Evolutionary conservation across 2,888 invertebrate species (phyloP).

Genomic region (Cyrtodaria siliqua): DNA sequence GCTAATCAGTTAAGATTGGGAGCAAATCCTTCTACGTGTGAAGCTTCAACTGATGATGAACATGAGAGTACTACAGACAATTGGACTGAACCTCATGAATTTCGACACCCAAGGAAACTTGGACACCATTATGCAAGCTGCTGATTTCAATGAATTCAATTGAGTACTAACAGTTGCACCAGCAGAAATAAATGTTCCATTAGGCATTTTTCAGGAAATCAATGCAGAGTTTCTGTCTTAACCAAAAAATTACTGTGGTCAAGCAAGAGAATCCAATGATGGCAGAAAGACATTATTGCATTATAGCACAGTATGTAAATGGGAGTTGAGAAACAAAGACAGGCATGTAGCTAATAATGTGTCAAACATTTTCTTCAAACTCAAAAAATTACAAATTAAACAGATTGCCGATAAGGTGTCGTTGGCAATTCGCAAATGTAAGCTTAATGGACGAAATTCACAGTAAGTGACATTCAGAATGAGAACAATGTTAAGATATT

Average conservation of each 20-base stretch:
- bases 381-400: slow-evolving; percentile 41
- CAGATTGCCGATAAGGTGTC: slow-evolving; percentile 39
- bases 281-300: not conserved
- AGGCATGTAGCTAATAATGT: slow-evolving; percentile 39
- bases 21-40: too few species aligned
- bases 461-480: slow-evolving; percentile 31
- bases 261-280: slow-evolving; percentile 11
- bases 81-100: too few species aligned
- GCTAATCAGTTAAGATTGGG: too few species aligned
- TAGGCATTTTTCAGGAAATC: slow-evolving; percentile 30
- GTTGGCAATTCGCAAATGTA: slow-evolving; percentile 35
- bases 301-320: slow-evolving; percentile 33
- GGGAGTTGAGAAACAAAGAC: slow-evolving; percentile 30
- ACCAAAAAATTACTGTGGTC: slow-evolving; percentile 38
- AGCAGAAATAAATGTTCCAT: slow-evolving; percentile 20
- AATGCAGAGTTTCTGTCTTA: slow-evolving; percentile 29
- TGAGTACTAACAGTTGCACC: slow-evolving; percentile 31
- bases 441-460: slow-evolving; percentile 33
- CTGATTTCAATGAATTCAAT: slow-evolving; percentile 48
- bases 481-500: slow-evolving; percentile 21
- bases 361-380: slow-evolving; percentile 42
- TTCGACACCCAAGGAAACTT: slow-evolving; percentile 18
- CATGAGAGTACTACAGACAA: not conserved
- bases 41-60: not conserved
- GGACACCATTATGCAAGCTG: slow-evolving; percentile 33